phyloP scores from a whole-genome alignment of 2,113 vertebrate species.

The Antennarius striatus region DNA sequence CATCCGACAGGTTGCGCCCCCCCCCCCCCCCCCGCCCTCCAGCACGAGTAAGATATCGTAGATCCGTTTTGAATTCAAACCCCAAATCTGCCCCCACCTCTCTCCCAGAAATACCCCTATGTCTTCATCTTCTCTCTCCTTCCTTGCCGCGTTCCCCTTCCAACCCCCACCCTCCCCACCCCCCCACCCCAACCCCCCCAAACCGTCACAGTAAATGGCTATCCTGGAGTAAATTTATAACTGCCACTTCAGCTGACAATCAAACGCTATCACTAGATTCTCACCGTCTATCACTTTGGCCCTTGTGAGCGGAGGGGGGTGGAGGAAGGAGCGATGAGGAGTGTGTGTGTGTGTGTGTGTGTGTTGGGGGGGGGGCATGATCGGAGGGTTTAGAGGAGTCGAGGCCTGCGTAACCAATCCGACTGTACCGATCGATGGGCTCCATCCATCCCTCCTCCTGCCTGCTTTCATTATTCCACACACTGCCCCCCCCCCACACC shows the following conservation, averaged over 20 bases:
- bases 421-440: conserved; percentile 54
- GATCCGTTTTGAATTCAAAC: too few relatives aligned
- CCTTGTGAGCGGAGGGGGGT: conserved; percentile 45
- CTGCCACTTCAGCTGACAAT: conserved; percentile 83
- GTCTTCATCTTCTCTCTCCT: too few relatives aligned
- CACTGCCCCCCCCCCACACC: conserved; percentile 4
- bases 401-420: neutral
- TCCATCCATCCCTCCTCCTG: conserved; percentile 29
- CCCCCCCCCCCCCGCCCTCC: conserved; percentile 3
- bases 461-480: conserved; percentile 35
- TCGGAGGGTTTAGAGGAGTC: conserved; percentile 25
- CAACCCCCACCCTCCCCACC: conserved; percentile 9
- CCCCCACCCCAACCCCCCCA: conserved; percentile 52
- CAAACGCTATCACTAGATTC: conserved; percentile 79
- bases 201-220: conserved; percentile 75
- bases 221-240: conserved; percentile 82
- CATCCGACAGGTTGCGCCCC: conserved; percentile 5
- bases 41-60: conserved; percentile 62
- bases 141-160: too few relatives aligned
- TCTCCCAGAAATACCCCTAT: too few relatives aligned
- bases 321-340: conserved; percentile 20
- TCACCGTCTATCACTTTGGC: conserved; percentile 78
- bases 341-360: neutral
- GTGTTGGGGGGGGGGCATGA: conserved; percentile 26
- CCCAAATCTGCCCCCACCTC: too few relatives aligned